Evolutionary conservation across 2,113 vertebrate species (phyloP).

Genomic region (Pygoscelis antarcticus): DNA sequence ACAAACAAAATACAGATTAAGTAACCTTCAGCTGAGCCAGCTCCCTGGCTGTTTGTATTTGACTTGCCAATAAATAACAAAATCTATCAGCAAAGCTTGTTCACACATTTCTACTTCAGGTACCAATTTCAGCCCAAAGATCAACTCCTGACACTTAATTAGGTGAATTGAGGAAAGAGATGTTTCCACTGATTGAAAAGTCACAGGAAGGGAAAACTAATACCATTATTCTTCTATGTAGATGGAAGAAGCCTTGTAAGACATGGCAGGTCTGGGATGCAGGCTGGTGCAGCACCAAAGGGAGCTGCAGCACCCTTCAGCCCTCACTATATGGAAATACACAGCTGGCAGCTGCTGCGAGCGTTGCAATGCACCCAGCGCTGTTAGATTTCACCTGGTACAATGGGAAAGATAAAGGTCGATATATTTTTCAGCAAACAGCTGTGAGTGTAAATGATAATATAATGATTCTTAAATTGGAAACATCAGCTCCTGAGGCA

Average conservation of each 20-base stretch:
- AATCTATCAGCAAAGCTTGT: slow-evolving; percentile 15
- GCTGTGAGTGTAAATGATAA: not conserved
- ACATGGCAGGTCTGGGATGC: not conserved
- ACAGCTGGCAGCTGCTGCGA: not conserved
- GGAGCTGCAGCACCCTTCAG: not conserved
- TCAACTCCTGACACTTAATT: slow-evolving; percentile 21
- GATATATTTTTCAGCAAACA: not conserved
- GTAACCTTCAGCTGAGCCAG: not conserved
- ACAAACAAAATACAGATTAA: not conserved
- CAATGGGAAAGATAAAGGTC: not conserved
- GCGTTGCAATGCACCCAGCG: not conserved
- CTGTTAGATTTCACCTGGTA: not conserved
- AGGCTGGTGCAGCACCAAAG: not conserved
- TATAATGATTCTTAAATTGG: not conserved
- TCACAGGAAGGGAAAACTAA: not conserved
- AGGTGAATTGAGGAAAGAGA: not conserved
- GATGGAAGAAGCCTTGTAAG: not conserved
- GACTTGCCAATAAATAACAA: not conserved
- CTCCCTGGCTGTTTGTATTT: not conserved
- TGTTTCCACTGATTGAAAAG: not conserved
- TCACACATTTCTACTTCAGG: not conserved
- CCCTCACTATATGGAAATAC: accelerated
- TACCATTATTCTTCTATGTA: not conserved
- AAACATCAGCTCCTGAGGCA: not conserved
- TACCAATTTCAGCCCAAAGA: slow-evolving; percentile 19